Base-by-base conservation (phyloP, 2,888 invertebrate species). In the Caenorhabditis virilis region DNA sequence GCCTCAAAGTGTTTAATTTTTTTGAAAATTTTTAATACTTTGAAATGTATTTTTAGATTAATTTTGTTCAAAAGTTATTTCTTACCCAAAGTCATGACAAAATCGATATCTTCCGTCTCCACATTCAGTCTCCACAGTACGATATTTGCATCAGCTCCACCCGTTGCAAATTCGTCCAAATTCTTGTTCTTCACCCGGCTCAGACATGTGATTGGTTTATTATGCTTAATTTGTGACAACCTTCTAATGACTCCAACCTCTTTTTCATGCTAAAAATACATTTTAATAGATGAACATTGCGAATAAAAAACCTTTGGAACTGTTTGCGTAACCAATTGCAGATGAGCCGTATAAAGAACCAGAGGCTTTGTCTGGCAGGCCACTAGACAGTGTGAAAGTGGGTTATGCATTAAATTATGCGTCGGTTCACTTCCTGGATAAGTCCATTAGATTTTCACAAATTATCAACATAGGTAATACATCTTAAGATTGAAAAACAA, bases 331-430 rank as follows among this genome's bases (percentile, higher is more conserved):
- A 64, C 67, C 11, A 76, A 43, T 46, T 69, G 64, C n/a, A 62
- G 46, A 5, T 62, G 56, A 1, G 70, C 69, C 1, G 73, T 72
- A 45, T 67, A 73, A 4, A 69, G 55, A 11, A 72, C 43, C 1
- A 66, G 13, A 11, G 55, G 52, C 6, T 36, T 46, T 6, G 46
- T 36, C 15, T 45, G 45, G 20, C 62, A 74, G 15, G 67, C 51
- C 1, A 49, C 52, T 6, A 76, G 47, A 49, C 68, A 68, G 53
- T 76, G 71, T 7, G 76, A 72, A 16, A 69, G 48, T 4, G 72
- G 63, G 38, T 69, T 69, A n/a, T n/a, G n/a, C n/a, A n/a, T n/a
- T n/a, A n/a, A n/a, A n/a, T n/a, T n/a, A n/a, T n/a, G n/a, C n/a
- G n/a, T n/a, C n/a, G n/a, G n/a, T n/a, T n/a, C n/a, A n/a, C n/a